phyloP scores from a whole-genome alignment of 2,797 vertebrate species.

The Enteromius radiatus region DNA sequence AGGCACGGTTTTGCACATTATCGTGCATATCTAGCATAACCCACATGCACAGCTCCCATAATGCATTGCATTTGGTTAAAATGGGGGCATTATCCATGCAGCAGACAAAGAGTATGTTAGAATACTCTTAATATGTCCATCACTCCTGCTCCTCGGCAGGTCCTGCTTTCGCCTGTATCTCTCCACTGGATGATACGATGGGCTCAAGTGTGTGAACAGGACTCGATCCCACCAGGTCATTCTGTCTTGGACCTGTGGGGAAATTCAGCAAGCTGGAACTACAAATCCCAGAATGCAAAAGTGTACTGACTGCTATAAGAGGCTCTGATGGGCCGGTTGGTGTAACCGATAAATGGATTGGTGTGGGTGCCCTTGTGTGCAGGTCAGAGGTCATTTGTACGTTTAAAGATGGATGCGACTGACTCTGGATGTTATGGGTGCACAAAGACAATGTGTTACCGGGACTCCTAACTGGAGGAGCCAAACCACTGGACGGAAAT shows the following conservation, averaged over 20 bases:
- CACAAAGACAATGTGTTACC: slow-evolving; percentile 62
- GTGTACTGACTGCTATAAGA: slow-evolving; percentile 68
- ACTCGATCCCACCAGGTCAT: slow-evolving; percentile 68
- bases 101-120: slow-evolving; percentile 7
- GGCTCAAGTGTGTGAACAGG: slow-evolving; percentile 59
- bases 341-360: slow-evolving; percentile 69
- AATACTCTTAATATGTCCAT: slow-evolving; percentile 11
- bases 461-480: slow-evolving; percentile 52
- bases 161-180: slow-evolving; percentile 4
- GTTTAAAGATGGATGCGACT: slow-evolving; percentile 64
- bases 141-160: slow-evolving; percentile 28
- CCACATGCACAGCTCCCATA: not conserved
- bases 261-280: slow-evolving; percentile 54
- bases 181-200: slow-evolving; percentile 31
- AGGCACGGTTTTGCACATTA: slow-evolving; percentile 19
- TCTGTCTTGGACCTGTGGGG: slow-evolving; percentile 64
- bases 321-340: slow-evolving; percentile 65
- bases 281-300: slow-evolving; percentile 60
- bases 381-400: slow-evolving; percentile 65
- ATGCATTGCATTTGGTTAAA: slow-evolving; percentile 36
- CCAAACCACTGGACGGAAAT: slow-evolving; percentile 61
- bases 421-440: slow-evolving; percentile 67
- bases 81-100: slow-evolving; percentile 20
- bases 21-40: slow-evolving; percentile 22
- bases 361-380: slow-evolving; percentile 60